phyloP scores from a whole-genome alignment of 2,888 invertebrate genomes.

The Stomorhina lunata region DNA sequence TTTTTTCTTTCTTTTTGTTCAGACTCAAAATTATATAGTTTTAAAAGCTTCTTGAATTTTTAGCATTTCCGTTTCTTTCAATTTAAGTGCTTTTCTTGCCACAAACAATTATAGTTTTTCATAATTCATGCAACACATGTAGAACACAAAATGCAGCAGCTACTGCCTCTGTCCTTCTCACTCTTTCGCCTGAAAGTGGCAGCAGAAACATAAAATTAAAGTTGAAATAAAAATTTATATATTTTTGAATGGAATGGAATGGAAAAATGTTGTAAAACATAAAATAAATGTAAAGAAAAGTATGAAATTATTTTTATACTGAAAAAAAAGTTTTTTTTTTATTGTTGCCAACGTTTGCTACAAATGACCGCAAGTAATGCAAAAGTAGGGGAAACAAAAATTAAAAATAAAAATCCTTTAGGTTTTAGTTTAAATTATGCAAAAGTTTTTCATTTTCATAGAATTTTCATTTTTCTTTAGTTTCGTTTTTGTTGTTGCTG shows the following conservation, averaged over 20 bases:
- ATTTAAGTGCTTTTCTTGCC: slow-evolving; percentile 58
- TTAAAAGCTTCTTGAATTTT: slow-evolving; percentile 53
- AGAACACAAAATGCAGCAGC: slow-evolving; percentile 12
- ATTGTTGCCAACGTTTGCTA: neutral
- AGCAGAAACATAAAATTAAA: slow-evolving; percentile 24
- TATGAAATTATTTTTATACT: slow-evolving; percentile 30
- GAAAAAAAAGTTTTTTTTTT: neutral
- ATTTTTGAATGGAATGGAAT: neutral
- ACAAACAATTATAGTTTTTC: slow-evolving; percentile 62
- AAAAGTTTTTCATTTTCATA: slow-evolving; percentile 27
- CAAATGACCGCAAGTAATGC: slow-evolving; percentile 60
- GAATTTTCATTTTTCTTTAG: slow-evolving; percentile 22
- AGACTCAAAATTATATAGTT: slow-evolving; percentile 44
- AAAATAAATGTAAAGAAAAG: slow-evolving; percentile 36
- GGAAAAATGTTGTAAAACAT: slow-evolving; percentile 27
- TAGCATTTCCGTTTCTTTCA: slow-evolving; percentile 41
- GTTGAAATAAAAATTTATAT: neutral
- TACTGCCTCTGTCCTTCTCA: too few species aligned
- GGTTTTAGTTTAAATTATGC: slow-evolving; percentile 46
- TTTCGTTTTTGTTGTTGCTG: neutral
- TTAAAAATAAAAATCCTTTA: slow-evolving; percentile 22
- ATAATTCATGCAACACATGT: slow-evolving; percentile 62
- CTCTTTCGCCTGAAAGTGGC: too few species aligned
- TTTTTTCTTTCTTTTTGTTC: slow-evolving; percentile 17
- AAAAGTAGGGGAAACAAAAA: neutral